A percentile compares a stretch with the other conserved stretches of the same genome.
phyloP scores from a whole-genome alignment of 2,113 vertebrate species.

The Oncorhynchus tshawytscha region DNA sequence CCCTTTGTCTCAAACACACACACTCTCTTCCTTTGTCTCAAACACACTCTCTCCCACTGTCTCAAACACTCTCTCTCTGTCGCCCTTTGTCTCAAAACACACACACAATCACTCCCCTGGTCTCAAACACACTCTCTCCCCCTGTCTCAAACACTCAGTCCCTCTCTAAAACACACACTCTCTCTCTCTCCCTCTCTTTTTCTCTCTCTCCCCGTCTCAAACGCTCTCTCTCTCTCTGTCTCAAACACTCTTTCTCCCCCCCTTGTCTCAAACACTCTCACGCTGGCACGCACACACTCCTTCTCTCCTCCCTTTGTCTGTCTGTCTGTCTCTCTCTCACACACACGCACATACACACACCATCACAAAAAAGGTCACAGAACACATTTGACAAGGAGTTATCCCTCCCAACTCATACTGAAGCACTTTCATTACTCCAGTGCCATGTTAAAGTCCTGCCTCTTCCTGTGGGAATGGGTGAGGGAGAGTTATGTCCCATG shows the following conservation, averaged over 20 bases:
- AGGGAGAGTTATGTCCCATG: background rate
- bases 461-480: conserved; percentile 14
- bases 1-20: background rate
- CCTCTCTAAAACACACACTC: too few relatives aligned
- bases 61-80: background rate
- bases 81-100: background rate
- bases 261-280: background rate
- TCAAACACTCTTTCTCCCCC: background rate
- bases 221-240: too few relatives aligned
- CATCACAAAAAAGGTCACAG: background rate
- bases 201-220: too few relatives aligned
- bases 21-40: background rate
- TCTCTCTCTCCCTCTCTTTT: too few relatives aligned
- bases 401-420: background rate
- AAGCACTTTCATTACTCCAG: background rate
- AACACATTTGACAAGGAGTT: background rate
- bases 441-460: background rate
- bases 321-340: too few relatives aligned
- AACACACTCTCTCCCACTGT: background rate
- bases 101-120: background rate
- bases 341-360: too few relatives aligned
- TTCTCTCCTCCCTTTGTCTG: too few relatives aligned
- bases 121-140: too few relatives aligned
- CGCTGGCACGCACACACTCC: background rate
- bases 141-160: too few relatives aligned